Conservation (phyloP, 2,888 invertebrate species). For the Blastobasis lacticolella region DNA sequence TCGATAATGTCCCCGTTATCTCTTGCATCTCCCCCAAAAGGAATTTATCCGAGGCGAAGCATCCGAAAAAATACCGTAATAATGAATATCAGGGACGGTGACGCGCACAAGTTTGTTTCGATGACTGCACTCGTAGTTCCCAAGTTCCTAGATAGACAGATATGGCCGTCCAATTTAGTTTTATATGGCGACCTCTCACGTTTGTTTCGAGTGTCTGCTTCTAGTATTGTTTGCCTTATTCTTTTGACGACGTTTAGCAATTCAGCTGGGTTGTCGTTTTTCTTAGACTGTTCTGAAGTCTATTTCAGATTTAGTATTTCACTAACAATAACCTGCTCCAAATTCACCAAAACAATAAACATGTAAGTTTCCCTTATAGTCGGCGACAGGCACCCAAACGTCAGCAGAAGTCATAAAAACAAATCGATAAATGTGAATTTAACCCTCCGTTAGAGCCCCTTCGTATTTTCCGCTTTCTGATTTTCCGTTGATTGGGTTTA, state of each 20-base stretch:
- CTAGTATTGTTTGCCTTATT: no score
- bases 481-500: slow-evolving; percentile 71
- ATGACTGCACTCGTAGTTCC: not conserved
- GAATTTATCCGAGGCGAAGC: slow-evolving; percentile 60
- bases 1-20: slow-evolving; percentile 70
- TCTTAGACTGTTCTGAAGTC: not conserved
- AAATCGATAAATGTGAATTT: slow-evolving; percentile 66
- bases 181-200: not conserved
- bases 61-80: slow-evolving; percentile 67
- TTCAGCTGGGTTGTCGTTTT: no score
- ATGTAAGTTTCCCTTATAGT: not conserved
- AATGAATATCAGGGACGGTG: slow-evolving; percentile 58
- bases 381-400: slow-evolving; percentile 24
- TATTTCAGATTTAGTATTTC: not conserved
- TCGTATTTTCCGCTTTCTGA: slow-evolving; percentile 70
- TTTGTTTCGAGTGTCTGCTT: no score
- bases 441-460: slow-evolving; percentile 66
- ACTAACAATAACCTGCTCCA: not conserved
- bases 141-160: slow-evolving; percentile 12
- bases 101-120: not conserved
- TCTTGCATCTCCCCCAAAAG: slow-evolving; percentile 52
- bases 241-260: no score
- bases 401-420: slow-evolving; percentile 66
- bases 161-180: slow-evolving; percentile 5
- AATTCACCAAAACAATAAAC: not conserved